Base-by-base conservation (phyloP, 2,113 vertebrate species). In the Alethe diademata region DNA sequence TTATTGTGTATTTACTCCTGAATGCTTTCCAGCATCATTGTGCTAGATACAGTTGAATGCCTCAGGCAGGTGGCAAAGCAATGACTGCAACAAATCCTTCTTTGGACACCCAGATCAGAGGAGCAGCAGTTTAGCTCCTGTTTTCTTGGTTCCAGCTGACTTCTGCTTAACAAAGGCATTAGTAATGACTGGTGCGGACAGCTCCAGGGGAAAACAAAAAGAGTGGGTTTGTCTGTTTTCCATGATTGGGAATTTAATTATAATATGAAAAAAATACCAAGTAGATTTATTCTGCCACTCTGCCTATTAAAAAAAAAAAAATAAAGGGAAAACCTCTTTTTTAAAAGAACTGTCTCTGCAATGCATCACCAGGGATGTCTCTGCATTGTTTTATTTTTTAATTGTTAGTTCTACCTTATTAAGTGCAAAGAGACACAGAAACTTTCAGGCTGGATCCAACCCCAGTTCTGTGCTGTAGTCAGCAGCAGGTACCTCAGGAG, bases 1-100 rank as follows among this genome's bases (percentile, higher is more conserved):
- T 86, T 95, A 80, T 86, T 95, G 78, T 92, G 60, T 86, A 18
- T 92, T 91, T 84, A 75, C 53, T 84, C 75, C 18, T 81, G 61
- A 86, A 71, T 31, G 69, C 14, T 88, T 92, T 76, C 75, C 87
- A 88, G 73, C 56, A 50, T 78, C 40, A 40, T 67, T 94, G 81
- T 95, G 75, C 73, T 90, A 62, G 91, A 84, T 64, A 61, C 58
- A 88, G 75, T 8, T 72, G 90, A 94, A 75, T 90, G 94, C 91
- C 73, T 80, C 24, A 23, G 83, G 94, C 85, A 88, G 90, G 78
- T 88, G 93, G 85, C 51, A 85, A 86, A 51, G 47, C 87, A 93
- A 35, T 33, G 47, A 43, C 61, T 94, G 81, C 72, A 74, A 61
- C 90, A 95, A 86, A 75, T 93, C 87, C 57, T 86, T 64, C 78